A percentile compares a stretch with the other conserved stretches of the same genome.
phyloP scores from a whole-genome alignment of 2,888 invertebrate genomes.

The Aporophyla nigra region DNA sequence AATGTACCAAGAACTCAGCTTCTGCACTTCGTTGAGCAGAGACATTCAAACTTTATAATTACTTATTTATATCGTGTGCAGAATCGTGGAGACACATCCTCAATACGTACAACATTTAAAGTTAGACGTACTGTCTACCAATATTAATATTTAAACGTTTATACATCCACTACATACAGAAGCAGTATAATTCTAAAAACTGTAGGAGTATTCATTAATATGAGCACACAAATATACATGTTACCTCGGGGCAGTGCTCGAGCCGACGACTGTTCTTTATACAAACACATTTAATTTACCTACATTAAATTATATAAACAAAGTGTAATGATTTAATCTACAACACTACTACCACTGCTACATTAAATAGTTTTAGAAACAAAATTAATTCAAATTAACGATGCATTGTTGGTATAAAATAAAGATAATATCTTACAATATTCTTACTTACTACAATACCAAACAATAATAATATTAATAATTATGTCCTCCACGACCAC shows the following conservation, averaged over 20 bases:
- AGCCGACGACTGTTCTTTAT: slow-evolving; percentile 60
- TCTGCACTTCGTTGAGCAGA: slow-evolving; percentile 79
- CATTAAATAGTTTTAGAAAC: slow-evolving; percentile 18
- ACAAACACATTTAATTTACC: slow-evolving; percentile 40
- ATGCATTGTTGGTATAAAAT: slow-evolving; percentile 25
- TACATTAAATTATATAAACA: slow-evolving; percentile 48
- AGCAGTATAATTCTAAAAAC: slow-evolving; percentile 24
- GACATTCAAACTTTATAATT: slow-evolving; percentile 59
- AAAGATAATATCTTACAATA: slow-evolving; percentile 40
- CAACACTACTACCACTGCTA: slow-evolving; percentile 49
- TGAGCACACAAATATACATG: slow-evolving; percentile 51
- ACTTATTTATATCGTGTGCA: slow-evolving; percentile 44
- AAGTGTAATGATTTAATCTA: slow-evolving; percentile 36
- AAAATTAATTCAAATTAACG: slow-evolving; percentile 20
- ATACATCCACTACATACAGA: slow-evolving; percentile 40
- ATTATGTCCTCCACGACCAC: slow-evolving; percentile 14
- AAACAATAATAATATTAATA: slow-evolving; percentile 20
- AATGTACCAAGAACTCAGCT: slow-evolving; percentile 71
- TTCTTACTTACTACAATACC: slow-evolving; percentile 6
- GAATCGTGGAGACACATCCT: slow-evolving; percentile 55
- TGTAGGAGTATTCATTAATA: slow-evolving; percentile 36
- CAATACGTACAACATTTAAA: slow-evolving; percentile 45
- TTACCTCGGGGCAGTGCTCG: slow-evolving; percentile 73
- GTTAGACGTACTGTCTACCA: slow-evolving; percentile 14
- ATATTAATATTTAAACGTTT: slow-evolving; percentile 22